Evolutionary conservation across 2,888 invertebrate genomes (phyloP), one percentile per base, ranked within the genome.

Genomic region (Cantharis lateralis): DNA sequence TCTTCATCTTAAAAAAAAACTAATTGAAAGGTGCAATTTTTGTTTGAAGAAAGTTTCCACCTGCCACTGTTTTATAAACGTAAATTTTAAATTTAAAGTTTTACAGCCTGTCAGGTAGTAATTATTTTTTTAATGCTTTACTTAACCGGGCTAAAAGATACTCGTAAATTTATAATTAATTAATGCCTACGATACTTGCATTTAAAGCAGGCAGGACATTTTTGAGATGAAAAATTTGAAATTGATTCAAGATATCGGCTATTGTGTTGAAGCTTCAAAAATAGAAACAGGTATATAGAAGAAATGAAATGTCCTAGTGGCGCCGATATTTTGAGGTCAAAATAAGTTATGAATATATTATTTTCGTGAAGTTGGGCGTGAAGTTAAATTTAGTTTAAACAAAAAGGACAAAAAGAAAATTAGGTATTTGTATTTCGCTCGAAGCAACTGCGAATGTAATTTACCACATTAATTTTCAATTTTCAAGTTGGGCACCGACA

Each of bases 201-300:
- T 13, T 32, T 13, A 13, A 32, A 3, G 3, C 0, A 28, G 28
- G 28, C 11, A 28, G 28, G 28, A 32, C 11, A 5, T 32, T 32
- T n/a, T n/a, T 5, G 13, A n/a, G 32, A 32, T 32, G 32, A 32
- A 32, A 13, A 3, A 32, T 32, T 32, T 32, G 32, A 32, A 32
- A 32, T 32, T n/a, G n/a, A 48, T 48, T 48, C n/a, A n/a, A 48
- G 7, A 48, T 48, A 48, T 15, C 13, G 20, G 72, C 77, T 68
- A 77, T 77, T 77, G 77, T 77, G 26, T 77, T 77, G 10, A 62
- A 71, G 71, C 15, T 68, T 74, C 69, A 74, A 71, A 77, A 77
- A 77, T 77, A 77, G 77, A 74, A 74, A 66, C 76, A 72, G 72
- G 76, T 76, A 72, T 69, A 68, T 24, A 15, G 10, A 13, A 15